phyloP scores from a whole-genome alignment of 2,888 invertebrate genomes.

The Copidosoma aretas region DNA sequence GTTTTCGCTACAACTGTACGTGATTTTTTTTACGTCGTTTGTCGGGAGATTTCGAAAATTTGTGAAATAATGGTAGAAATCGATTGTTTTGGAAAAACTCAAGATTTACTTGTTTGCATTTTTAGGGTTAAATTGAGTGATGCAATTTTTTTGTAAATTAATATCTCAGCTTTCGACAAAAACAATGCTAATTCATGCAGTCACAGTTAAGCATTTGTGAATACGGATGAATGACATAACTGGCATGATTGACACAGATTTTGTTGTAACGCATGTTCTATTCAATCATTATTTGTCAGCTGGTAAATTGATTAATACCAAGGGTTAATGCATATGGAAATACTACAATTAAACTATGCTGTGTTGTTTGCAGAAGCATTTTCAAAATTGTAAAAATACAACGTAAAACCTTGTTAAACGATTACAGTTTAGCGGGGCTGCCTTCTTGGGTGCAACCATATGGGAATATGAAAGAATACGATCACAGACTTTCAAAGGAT shows the following conservation, averaged over 20 bases:
- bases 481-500: conserved; percentile 47
- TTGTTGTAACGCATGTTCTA: too few relatives aligned
- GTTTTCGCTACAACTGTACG: neutral
- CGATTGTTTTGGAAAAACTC: neutral
- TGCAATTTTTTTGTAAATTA: conserved; percentile 5
- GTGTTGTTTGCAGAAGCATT: too few relatives aligned
- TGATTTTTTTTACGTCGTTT: neutral
- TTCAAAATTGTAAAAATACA: too few relatives aligned
- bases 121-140: too few relatives aligned
- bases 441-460: conserved; percentile 78
- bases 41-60: neutral
- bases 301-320: too few relatives aligned
- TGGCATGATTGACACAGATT: too few relatives aligned
- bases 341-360: too few relatives aligned
- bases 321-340: too few relatives aligned
- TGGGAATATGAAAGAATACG: conserved; percentile 84
- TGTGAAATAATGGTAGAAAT: neutral
- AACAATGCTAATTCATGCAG: too few relatives aligned
- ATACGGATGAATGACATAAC: too few relatives aligned
- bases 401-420: conserved; percentile 14
- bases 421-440: conserved; percentile 71
- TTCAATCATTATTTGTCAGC: too few relatives aligned
- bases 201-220: too few relatives aligned
- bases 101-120: neutral
- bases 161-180: neutral